Conservation (phyloP, 1,140 invertebrate species). For the Heliconius congener region DNA sequence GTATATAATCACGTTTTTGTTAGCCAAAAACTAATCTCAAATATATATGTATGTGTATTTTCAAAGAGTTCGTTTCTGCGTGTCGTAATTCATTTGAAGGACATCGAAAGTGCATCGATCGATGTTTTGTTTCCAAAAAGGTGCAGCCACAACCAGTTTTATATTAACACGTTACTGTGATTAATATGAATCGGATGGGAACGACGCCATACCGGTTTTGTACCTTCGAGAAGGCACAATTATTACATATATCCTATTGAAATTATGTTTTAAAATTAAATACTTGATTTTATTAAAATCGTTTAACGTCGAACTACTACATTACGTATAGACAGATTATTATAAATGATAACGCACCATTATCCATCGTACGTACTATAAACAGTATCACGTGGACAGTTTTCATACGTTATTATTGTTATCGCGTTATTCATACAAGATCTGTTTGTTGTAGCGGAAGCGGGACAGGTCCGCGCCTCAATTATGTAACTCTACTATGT, state of each 20-base stretch:
- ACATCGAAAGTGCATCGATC: conserved; percentile 22
- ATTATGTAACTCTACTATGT: conserved; percentile 32
- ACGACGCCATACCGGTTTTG: conserved; percentile 29
- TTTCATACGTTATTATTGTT: conserved; percentile 42
- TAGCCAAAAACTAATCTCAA: background rate
- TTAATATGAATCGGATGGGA: conserved; percentile 39
- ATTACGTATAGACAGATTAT: background rate
- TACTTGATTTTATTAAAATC: background rate
- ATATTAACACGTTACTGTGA: conserved; percentile 35
- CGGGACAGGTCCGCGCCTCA: conserved; percentile 34
- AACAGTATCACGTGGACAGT: conserved; percentile 35
- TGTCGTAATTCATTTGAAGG: conserved; percentile 13
- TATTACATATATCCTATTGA: background rate
- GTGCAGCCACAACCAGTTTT: conserved; percentile 38
- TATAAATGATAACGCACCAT: conserved; percentile 30
- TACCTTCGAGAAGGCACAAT: conserved; percentile 29
- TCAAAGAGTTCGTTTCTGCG: background rate
- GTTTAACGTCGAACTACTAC: background rate
- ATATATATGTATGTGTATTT: background rate
- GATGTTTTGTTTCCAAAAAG: conserved; percentile 31
- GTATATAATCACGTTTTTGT: background rate
- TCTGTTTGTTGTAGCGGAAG: conserved; percentile 38
- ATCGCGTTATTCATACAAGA: conserved; percentile 41
- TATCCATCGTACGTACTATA: conserved; percentile 34
- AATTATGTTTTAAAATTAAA: background rate